A percentile compares a stretch with the other conserved stretches of the same genome.
These are phyloP conservation scores for Meta bourneti DNA, from an alignment of 2,888 invertebrate species.

Conservation along the genomic window DNA sequence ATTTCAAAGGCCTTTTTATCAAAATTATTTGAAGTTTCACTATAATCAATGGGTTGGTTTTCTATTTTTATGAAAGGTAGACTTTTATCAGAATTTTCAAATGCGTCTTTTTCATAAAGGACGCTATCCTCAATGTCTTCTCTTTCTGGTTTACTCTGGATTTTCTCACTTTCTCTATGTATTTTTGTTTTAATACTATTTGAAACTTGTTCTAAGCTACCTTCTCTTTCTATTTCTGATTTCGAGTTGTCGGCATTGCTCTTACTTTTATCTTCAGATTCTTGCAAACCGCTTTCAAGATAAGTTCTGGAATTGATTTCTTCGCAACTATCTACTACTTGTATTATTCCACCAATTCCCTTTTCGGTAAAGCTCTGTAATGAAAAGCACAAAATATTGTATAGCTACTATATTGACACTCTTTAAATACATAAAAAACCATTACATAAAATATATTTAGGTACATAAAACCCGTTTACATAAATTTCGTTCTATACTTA, in stretches of 20 bases:
- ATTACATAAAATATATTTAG: neutral
- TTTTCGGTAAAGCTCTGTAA: slow-evolving; percentile 90
- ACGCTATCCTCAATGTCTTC: neutral
- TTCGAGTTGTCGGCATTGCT: neutral
- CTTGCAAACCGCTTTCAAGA: slow-evolving; percentile 13
- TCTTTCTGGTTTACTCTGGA: neutral
- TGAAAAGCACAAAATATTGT: slow-evolving; percentile 13
- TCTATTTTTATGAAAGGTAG: neutral
- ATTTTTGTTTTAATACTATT: neutral
- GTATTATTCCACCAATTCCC: slow-evolving; percentile 95
- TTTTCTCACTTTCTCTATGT: slow-evolving; percentile 11
- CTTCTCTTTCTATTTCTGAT: slow-evolving; percentile 41
- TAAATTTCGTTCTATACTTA: neutral
- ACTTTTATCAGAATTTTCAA: neutral
- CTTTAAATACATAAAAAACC: neutral
- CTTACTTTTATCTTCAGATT: neutral
- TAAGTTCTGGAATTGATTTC: slow-evolving; percentile 46
- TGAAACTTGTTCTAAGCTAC: neutral
- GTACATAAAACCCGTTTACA: neutral
- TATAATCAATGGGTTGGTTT: neutral
- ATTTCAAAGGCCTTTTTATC: neutral
- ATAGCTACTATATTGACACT: no score
- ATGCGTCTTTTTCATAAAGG: neutral
- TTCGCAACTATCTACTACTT: slow-evolving; percentile 86
- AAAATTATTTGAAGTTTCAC: neutral